Base-by-base conservation (phyloP, 2,888 invertebrate species). In the Mechanitis mazaeus region DNA sequence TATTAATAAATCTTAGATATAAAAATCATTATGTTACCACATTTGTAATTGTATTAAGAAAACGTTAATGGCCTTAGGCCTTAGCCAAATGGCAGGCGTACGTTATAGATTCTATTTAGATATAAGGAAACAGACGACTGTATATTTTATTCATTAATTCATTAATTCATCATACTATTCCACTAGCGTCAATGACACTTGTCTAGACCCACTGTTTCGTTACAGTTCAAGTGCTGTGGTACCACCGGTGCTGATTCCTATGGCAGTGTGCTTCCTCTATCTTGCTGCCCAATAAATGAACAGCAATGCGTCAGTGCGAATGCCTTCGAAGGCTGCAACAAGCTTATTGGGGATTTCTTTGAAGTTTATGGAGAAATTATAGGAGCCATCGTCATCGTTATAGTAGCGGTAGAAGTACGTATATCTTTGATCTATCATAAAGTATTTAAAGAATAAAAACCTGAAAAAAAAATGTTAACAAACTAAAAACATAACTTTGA, bases 191-290 rank as follows among this genome's bases (percentile, higher is more conserved):
- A 20, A 20, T 20, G 20, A 20, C 20, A 20, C 20, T 20, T 20
- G 20, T 20, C 20, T 20, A 20, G 35, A 35, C 3, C 6, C 35
- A 5, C 2, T 35, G 35, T 35, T 12, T 33, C 28, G 11, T 46
- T 47, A 33, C 73, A 87, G 87, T 85, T 87, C 73, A 35, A 56
- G 6, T 87, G 87, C 68, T 87, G 87, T 64, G 87, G 87, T 0
- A 82, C 83, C 0, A 71, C 68, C 0, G 85, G 85, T 0, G 60
- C 79, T 0, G 59, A 45, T 0, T 75, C 82, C 0, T 84, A 85
- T 68, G 33, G 9, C 0, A 60, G 54, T 2, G 54, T 58, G 0
- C 63, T 84, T 2, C 82, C 85, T 0, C 53, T 65, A 0, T 68
- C 79, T 0, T 87, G 87, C 68, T 87, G 85, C 64, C 38, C 68